Conservation (phyloP, 2,113 vertebrate genomes). For the Elachura formosa region DNA sequence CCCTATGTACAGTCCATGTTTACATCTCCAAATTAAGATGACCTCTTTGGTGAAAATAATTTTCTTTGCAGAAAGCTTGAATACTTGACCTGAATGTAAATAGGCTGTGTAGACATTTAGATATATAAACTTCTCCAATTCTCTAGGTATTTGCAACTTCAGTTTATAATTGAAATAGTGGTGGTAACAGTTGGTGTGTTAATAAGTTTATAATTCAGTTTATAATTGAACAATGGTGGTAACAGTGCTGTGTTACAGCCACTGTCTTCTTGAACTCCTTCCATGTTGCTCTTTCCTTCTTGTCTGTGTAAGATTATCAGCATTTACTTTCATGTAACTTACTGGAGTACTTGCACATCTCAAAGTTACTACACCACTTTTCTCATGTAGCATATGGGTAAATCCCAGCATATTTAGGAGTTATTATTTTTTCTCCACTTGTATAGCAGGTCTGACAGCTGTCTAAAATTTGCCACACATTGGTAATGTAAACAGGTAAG, state of each 20-base stretch:
- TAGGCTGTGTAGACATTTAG: not conserved
- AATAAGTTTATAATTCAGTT: too few species aligned
- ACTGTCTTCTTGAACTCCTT: not conserved
- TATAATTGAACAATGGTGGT: not conserved
- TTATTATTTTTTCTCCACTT: not conserved
- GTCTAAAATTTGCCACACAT: not conserved
- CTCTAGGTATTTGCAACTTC: not conserved
- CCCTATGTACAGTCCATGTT: not conserved
- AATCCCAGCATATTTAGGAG: not conserved
- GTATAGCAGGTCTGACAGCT: not conserved
- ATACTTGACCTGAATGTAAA: not conserved
- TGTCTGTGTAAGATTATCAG: not conserved
- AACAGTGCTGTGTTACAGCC: fast-evolving
- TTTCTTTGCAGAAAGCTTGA: not conserved
- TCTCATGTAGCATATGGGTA: fast-evolving
- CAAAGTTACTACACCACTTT: not conserved
- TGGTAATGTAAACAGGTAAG: not conserved
- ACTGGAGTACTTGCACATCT: not conserved
- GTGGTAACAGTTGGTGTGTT: too few species aligned
- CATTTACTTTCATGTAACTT: not conserved
- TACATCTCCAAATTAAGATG: not conserved
- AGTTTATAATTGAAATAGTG: not conserved
- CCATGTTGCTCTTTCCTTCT: not conserved
- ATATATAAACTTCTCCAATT: not conserved
- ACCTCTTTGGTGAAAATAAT: not conserved